Conservation (phyloP, 35 echinoderm and acorn worm species). For the Nesometra sesokonis region DNA sequence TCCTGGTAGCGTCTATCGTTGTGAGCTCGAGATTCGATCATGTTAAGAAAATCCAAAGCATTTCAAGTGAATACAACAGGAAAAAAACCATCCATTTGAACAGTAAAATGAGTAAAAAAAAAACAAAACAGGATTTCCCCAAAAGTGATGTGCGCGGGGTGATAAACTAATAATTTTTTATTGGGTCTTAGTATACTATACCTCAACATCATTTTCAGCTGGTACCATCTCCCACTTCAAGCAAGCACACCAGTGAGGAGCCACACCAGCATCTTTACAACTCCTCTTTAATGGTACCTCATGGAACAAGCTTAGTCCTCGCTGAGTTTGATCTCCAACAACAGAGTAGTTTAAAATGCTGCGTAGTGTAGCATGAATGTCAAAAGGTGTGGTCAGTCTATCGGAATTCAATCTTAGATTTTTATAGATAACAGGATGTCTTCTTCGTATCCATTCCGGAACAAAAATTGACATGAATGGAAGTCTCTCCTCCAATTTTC, state of each 20-base stretch:
- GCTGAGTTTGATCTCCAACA: background rate
- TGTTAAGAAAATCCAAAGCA: no score
- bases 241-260: conserved; percentile 47
- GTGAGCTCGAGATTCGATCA: no score
- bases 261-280: conserved; percentile 26
- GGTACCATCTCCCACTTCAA: conserved; percentile 21
- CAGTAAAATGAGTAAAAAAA: no score
- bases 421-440: background rate
- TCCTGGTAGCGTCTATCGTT: no score
- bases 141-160: no score
- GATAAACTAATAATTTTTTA: no score
- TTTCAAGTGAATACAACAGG: no score
- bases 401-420: conserved; percentile 33
- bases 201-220: background rate
- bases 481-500: conserved; percentile 50
- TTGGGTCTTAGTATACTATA: background rate
- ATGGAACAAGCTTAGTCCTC: conserved; percentile 18
- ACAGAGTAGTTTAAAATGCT: conserved; percentile 1
- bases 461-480: conserved; percentile 40
- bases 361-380: conserved; percentile 30
- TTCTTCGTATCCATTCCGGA: conserved; percentile 12
- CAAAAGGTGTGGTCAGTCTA: conserved; percentile 40
- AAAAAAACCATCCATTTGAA: no score
- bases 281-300: conserved; percentile 29
- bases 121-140: no score